Evolutionary conservation across 2,797 vertebrate genomes (phyloP).

Genomic region (Pangasius djambal): DNA sequence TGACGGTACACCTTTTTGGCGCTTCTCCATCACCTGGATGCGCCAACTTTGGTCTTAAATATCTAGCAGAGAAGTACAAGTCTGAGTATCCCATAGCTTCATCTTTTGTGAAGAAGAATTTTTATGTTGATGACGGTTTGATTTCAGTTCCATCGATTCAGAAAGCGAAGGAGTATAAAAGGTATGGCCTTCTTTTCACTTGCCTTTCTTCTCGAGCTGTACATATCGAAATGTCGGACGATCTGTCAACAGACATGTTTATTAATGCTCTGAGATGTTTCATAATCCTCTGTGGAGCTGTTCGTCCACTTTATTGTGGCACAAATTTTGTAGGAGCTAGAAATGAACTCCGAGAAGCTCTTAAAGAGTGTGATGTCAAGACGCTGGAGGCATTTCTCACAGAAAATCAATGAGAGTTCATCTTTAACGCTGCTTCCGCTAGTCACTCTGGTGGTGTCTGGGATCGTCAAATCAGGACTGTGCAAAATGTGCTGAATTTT

Average conservation of each 20-base stretch:
- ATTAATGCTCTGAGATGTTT: too few relatives aligned
- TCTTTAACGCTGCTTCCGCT: background rate
- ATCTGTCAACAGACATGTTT: too few relatives aligned
- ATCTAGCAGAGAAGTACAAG: too few relatives aligned
- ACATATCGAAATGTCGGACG: too few relatives aligned
- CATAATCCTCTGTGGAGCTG: too few relatives aligned
- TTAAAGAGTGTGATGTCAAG: background rate
- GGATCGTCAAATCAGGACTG: background rate
- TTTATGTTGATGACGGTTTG: background rate
- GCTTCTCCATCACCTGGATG: too few relatives aligned
- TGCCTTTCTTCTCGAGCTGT: too few relatives aligned
- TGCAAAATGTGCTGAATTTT: background rate
- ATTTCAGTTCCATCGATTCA: background rate
- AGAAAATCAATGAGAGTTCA: background rate
- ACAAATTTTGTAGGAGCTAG: too few relatives aligned
- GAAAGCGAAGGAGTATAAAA: background rate
- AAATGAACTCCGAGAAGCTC: background rate
- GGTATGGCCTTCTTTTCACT: too few relatives aligned
- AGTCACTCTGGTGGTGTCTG: background rate
- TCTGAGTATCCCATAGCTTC: background rate
- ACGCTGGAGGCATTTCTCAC: background rate
- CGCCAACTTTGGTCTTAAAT: too few relatives aligned
- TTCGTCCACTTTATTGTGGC: too few relatives aligned
- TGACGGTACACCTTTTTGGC: background rate
- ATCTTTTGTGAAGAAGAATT: background rate